phyloP scores from a whole-genome alignment of 2,113 vertebrate genomes.

The Poecilia latipinna region DNA sequence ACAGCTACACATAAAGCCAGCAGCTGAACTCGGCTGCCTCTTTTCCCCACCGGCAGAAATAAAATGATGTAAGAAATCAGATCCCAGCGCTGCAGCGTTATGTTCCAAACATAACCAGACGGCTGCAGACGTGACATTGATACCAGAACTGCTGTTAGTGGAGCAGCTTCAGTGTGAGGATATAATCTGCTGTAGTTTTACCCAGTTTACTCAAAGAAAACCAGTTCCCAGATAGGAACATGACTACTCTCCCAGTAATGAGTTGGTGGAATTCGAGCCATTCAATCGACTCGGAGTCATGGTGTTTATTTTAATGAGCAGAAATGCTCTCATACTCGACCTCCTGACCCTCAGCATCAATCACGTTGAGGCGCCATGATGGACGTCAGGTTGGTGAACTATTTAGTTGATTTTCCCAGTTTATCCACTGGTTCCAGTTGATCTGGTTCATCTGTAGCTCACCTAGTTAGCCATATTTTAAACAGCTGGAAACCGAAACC shows the following conservation, averaged over 20 bases:
- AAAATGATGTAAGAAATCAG: conserved; percentile 10
- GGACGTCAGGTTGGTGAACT: no score
- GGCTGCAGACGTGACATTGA: neutral
- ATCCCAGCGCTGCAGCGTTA: neutral
- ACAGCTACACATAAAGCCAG: conserved; percentile 21
- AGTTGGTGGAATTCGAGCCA: neutral
- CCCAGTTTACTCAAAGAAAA: no score
- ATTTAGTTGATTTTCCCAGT: no score
- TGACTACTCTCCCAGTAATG: neutral
- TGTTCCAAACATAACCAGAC: neutral
- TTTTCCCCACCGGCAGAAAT: neutral
- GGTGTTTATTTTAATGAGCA: no score
- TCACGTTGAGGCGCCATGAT: no score
- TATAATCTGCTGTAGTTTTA: no score
- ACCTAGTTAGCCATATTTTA: no score
- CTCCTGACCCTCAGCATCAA: no score
- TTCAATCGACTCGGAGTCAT: neutral
- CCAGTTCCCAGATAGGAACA: neutral
- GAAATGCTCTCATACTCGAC: no score
- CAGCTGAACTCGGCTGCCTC: neutral
- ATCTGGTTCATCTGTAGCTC: no score
- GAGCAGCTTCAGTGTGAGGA: neutral
- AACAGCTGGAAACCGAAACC: no score
- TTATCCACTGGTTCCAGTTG: no score
- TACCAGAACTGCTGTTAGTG: neutral